Evolutionary conservation across 2,797 vertebrate species (phyloP).

Genomic region (Manis crassicaudata): DNA sequence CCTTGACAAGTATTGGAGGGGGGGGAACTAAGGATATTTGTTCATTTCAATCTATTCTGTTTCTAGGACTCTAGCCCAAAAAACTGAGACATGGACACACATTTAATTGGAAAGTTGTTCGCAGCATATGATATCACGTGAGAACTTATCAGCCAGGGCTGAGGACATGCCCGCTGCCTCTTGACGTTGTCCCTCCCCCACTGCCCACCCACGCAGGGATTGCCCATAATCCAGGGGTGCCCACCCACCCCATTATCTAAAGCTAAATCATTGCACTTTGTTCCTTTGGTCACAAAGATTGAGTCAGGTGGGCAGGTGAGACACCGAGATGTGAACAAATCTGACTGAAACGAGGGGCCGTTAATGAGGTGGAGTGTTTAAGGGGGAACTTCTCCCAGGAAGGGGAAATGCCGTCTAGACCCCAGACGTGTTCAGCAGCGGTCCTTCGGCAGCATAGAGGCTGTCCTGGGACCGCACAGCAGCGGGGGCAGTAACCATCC

Average conservation of each 20-base stretch:
- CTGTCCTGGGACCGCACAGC: background rate
- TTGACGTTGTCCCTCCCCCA: rapidly evolving
- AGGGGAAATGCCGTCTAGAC: background rate
- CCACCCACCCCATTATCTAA: no score
- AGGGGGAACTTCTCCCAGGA: background rate
- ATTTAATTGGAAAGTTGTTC: background rate
- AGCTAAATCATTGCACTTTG: rapidly evolving
- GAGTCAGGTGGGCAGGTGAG: background rate
- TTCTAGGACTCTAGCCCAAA: background rate
- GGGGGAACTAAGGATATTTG: background rate
- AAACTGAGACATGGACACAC: background rate
- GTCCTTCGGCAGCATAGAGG: background rate
- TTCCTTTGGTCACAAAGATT: background rate
- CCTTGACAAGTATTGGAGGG: background rate
- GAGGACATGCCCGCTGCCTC: rapidly evolving
- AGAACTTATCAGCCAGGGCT: rapidly evolving
- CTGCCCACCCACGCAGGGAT: no score
- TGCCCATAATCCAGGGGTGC: no score
- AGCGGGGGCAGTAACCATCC: background rate
- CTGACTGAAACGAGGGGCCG: rapidly evolving
- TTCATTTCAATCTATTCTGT: background rate
- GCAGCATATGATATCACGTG: no score
- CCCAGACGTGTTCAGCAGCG: rapidly evolving
- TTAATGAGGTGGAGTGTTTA: rapidly evolving
- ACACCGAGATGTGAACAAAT: background rate